Conservation (phyloP, 1,140 invertebrate species). For the Rhopalosiphum maidis region DNA sequence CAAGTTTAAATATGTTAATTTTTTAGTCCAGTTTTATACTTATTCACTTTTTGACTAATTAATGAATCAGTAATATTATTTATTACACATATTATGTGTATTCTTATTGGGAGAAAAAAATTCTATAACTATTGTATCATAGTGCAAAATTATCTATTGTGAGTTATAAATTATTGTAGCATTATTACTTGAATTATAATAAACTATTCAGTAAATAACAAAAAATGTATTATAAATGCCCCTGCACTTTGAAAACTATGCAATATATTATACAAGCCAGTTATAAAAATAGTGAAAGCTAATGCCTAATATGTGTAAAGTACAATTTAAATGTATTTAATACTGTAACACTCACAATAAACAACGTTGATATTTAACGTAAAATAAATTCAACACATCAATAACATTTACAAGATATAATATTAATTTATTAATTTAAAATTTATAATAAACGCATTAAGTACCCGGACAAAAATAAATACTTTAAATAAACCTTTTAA, state of each 20-base stretch:
- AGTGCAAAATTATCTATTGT: no score
- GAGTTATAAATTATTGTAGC: background rate
- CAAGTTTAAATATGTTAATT: background rate
- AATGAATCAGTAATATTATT: background rate
- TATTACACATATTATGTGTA: background rate
- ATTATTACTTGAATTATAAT: background rate
- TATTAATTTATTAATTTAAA: background rate
- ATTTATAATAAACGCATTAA: no score
- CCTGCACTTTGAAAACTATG: background rate
- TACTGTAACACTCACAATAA: background rate
- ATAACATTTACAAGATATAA: background rate
- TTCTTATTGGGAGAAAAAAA: background rate
- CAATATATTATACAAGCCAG: background rate
- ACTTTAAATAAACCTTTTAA: background rate
- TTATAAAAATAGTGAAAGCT: background rate
- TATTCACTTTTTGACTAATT: no score
- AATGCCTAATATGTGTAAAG: background rate
- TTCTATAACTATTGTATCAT: background rate
- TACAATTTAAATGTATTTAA: background rate
- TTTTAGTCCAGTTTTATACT: no score
- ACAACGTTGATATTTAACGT: background rate
- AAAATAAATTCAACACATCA: background rate
- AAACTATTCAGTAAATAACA: background rate
- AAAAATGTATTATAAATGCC: background rate
- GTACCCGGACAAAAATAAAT: background rate